Percentiles rank a stretch among this genome's conserved stretches.
phyloP scores from a whole-genome alignment of 1,140 invertebrate species.

The Lepidurus packardi region DNA sequence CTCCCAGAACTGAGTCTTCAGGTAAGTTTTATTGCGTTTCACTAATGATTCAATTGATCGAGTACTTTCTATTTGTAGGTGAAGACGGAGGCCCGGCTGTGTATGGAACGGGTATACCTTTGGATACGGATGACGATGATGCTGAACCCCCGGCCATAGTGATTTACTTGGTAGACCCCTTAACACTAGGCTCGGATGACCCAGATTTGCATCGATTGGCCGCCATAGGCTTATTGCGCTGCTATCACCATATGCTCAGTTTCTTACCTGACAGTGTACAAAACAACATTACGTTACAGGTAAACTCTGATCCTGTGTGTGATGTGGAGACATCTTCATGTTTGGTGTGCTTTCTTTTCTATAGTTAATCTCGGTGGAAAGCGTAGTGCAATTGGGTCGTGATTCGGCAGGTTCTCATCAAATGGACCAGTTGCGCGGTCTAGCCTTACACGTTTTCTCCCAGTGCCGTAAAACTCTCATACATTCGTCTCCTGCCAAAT shows the following conservation, averaged over 20 bases:
- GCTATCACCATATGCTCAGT: slow-evolving; percentile 67
- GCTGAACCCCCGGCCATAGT: slow-evolving; percentile 78
- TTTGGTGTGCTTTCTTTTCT: slow-evolving; percentile 37
- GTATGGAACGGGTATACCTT: slow-evolving; percentile 34
- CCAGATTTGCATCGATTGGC: slow-evolving; percentile 64
- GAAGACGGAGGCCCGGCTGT: slow-evolving; percentile 37
- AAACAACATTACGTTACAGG: slow-evolving; percentile 76
- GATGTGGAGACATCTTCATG: not conserved
- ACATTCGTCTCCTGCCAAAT: slow-evolving; percentile 76
- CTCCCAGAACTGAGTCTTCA: slow-evolving; percentile 32
- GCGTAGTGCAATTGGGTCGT: slow-evolving; percentile 66
- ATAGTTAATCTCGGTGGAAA: slow-evolving; percentile 79
- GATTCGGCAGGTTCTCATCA: slow-evolving; percentile 53
- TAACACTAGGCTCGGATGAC: slow-evolving; percentile 56
- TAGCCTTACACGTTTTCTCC: slow-evolving; percentile 89
- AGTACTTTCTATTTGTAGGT: not conserved
- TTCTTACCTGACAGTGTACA: slow-evolving; percentile 72
- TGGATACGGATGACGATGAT: slow-evolving; percentile 58
- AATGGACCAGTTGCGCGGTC: slow-evolving; percentile 72
- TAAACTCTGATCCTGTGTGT: slow-evolving; percentile 43
- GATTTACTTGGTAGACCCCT: slow-evolving; percentile 93
- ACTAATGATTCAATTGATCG: not conserved
- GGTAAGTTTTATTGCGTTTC: slow-evolving; percentile 24
- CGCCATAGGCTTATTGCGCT: slow-evolving; percentile 69
- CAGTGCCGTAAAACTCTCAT: slow-evolving; percentile 76